phyloP scores from a whole-genome alignment of 2,797 vertebrate genomes.

The Pterois miles region DNA sequence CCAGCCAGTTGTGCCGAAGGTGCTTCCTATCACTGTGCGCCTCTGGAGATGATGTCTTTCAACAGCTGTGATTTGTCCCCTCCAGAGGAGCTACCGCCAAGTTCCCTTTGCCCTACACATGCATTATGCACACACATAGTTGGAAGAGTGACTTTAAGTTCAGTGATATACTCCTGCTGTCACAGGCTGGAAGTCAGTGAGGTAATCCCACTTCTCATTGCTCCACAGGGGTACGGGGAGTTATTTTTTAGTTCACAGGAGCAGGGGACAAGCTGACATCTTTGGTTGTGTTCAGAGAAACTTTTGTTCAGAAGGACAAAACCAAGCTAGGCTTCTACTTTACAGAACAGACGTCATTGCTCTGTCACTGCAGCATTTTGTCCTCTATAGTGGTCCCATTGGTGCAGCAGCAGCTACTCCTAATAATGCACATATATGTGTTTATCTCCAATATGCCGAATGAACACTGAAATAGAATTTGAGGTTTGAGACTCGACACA shows the following conservation, averaged over 20 bases:
- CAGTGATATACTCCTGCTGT: conserved; percentile 50
- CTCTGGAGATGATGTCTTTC: conserved; percentile 47
- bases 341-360: conserved; percentile 2
- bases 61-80: conserved; percentile 48
- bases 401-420: background rate
- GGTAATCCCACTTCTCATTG: conserved; percentile 31
- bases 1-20: conserved; percentile 28
- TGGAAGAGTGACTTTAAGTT: conserved; percentile 44
- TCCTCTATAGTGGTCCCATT: conserved; percentile 19
- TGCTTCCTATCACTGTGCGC: conserved; percentile 28
- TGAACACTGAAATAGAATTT: conserved; percentile 39
- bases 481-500: conserved; percentile 25
- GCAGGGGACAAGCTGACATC: conserved; percentile 47
- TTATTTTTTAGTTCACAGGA: conserved; percentile 33
- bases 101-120: conserved; percentile 31
- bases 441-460: conserved; percentile 32
- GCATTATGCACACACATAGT: conserved; percentile 51
- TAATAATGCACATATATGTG: no score
- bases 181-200: conserved; percentile 35
- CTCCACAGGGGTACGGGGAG: conserved; percentile 9
- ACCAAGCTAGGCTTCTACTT: conserved; percentile 1
- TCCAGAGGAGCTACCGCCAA: conserved; percentile 37
- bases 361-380: conserved; percentile 5
- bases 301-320: conserved; percentile 30
- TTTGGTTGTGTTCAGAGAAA: conserved; percentile 10